Conservation (phyloP, 2,797 vertebrate genomes). For the Ctenosaura bakeri region DNA sequence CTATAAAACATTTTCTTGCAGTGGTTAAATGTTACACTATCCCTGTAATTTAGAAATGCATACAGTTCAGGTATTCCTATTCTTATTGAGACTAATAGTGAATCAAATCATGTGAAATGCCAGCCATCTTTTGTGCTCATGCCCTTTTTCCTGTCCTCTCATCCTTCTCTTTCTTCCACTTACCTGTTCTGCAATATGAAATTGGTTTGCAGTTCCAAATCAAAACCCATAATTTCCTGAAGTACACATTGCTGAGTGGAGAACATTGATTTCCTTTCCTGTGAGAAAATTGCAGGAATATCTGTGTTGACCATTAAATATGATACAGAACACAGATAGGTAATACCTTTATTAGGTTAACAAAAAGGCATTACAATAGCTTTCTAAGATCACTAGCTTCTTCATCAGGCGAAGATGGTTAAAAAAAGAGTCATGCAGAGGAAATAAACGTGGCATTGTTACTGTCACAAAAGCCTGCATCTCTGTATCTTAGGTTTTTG, state of each 20-base stretch:
- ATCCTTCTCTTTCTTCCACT: not conserved
- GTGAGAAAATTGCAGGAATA: too few relatives aligned
- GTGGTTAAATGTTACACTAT: not conserved
- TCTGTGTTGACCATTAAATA: too few relatives aligned
- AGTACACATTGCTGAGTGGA: not conserved
- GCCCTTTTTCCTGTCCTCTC: not conserved
- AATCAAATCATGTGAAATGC: not conserved
- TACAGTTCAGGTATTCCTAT: not conserved
- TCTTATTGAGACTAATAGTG: not conserved
- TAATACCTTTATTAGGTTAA: too few relatives aligned
- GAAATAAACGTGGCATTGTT: too few relatives aligned
- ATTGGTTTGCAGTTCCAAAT: not conserved
- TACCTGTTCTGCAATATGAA: not conserved
- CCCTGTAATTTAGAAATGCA: not conserved
- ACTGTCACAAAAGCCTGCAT: too few relatives aligned
- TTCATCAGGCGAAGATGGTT: too few relatives aligned
- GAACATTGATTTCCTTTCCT: not conserved
- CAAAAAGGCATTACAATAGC: too few relatives aligned
- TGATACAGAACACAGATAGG: too few relatives aligned
- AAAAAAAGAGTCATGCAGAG: too few relatives aligned
- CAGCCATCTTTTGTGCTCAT: not conserved
- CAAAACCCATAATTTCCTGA: not conserved
- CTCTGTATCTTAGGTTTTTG: too few relatives aligned
- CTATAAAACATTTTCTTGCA: not conserved
- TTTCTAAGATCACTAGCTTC: too few relatives aligned